Base-by-base conservation (phyloP, 2,113 vertebrate genomes). In the Xenus cinereus region DNA sequence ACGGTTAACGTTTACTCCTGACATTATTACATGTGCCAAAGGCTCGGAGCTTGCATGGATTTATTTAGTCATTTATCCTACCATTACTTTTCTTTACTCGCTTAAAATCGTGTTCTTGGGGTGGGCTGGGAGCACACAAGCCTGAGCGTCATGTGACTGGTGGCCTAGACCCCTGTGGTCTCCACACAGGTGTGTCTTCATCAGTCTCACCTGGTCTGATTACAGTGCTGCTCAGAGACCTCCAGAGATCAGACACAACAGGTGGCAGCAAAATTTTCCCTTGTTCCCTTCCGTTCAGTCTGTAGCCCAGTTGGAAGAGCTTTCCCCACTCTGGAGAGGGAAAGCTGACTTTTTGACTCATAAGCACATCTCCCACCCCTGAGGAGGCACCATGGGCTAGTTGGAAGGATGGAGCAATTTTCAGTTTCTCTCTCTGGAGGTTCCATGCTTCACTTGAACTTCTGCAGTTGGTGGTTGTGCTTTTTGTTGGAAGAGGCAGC, bases 21-120 rank as follows among this genome's bases (percentile, higher is more conserved):
- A 48, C 2, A 7, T 18, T 69, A 0, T 8, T 9, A 1, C 2
- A 4, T 66, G 18, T 39, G 28, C 30, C 1, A 1, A 50, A 77
- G 32, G 19, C 46, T 75, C 63, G 80, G 64, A 84, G 63, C 24
- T 54, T 54, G 41, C 37, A 37, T 19, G 0, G 0, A 3, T 71
- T 62, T 81, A 33, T 45, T 79, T 75, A 35, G 51, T 35, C 19
- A 21, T 87, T 87, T 81, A 15, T 28, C 9, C 56, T 88, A 7
- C 23, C 14, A 2, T 41, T 71, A 10, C 27, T 75, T 91, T 73
- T 81, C n/a, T 53, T 89, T 39, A 32, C 8, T 81, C 56, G 23
- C 48, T 43, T 91, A 37, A 45, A 87, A 62, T 62, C 11, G 4
- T 4, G 1, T 76, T 76, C 7, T 3, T 15, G 48, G 4, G 22